Evolutionary conservation across 1,140 invertebrate genomes (phyloP).

Genomic region (Ericerus pela): DNA sequence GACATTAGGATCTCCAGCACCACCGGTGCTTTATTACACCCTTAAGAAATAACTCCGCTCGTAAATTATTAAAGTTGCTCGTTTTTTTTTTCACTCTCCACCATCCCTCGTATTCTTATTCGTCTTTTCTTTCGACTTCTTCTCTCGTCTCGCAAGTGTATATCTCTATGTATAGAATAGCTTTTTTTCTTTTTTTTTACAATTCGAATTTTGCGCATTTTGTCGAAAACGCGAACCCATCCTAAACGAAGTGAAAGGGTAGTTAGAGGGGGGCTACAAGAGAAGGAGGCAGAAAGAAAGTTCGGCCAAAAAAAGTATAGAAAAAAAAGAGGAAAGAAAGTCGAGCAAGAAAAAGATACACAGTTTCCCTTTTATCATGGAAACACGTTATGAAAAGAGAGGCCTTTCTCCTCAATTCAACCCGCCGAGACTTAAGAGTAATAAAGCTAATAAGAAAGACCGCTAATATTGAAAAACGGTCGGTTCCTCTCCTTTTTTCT

Average conservation of each 20-base stretch:
- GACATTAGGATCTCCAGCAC: slow-evolving; percentile 9
- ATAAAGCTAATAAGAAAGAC: slow-evolving; percentile 2
- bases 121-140: not conserved
- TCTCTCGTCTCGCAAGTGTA: not conserved
- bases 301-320: no score
- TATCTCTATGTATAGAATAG: no score
- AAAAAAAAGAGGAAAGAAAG: not conserved
- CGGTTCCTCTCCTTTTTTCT: no score
- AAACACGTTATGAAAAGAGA: slow-evolving; percentile 3
- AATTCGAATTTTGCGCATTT: not conserved
- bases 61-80: slow-evolving; percentile 11
- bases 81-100: not conserved
- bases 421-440: not conserved
- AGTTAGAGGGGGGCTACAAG: no score
- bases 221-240: not conserved
- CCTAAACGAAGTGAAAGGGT: no score
- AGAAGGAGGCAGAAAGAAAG: no score
- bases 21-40: slow-evolving; percentile 10
- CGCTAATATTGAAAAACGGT: slow-evolving; percentile 6
- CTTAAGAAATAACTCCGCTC: slow-evolving; percentile 10
- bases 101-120: not conserved
- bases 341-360: slow-evolving; percentile 5
- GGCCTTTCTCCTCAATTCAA: not conserved
- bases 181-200: no score
- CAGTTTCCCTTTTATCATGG: slow-evolving; percentile 8